Conservation (phyloP, 2,113 vertebrate species). For the Echinops telfairi region DNA sequence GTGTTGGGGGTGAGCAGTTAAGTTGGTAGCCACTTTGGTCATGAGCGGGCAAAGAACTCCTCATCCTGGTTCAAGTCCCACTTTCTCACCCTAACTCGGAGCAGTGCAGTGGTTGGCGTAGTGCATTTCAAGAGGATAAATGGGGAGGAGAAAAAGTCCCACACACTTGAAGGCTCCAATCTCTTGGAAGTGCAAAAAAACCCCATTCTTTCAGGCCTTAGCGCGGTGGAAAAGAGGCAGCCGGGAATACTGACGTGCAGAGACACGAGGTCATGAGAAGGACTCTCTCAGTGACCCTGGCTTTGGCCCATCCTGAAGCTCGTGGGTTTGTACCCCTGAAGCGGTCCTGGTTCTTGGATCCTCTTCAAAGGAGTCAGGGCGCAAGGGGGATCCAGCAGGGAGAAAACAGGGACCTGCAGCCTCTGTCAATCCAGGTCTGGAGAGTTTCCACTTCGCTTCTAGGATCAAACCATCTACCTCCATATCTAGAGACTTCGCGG, state of each 20-base stretch:
- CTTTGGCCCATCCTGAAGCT: background rate
- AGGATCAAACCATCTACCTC: too few species aligned
- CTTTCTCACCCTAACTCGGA: background rate
- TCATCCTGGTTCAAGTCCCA: background rate
- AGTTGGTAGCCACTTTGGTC: background rate
- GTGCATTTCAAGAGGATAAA: background rate
- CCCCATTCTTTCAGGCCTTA: background rate
- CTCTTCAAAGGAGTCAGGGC: background rate
- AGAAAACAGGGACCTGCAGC: accelerated
- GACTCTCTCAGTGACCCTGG: background rate
- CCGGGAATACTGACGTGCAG: background rate
- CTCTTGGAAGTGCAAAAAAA: background rate
- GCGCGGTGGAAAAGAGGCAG: background rate
- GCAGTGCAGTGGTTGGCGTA: background rate
- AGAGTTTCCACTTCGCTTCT: background rate
- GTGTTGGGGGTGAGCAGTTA: background rate
- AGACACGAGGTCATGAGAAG: background rate
- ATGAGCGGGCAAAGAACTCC: background rate
- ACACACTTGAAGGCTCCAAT: background rate
- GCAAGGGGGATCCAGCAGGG: background rate
- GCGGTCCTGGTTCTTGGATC: background rate
- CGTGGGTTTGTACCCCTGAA: background rate
- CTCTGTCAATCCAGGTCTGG: background rate
- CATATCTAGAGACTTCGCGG: accelerated
- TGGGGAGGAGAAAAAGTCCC: background rate